Conservation (phyloP, 2,797 vertebrate species). For the Pangasius djambal region DNA sequence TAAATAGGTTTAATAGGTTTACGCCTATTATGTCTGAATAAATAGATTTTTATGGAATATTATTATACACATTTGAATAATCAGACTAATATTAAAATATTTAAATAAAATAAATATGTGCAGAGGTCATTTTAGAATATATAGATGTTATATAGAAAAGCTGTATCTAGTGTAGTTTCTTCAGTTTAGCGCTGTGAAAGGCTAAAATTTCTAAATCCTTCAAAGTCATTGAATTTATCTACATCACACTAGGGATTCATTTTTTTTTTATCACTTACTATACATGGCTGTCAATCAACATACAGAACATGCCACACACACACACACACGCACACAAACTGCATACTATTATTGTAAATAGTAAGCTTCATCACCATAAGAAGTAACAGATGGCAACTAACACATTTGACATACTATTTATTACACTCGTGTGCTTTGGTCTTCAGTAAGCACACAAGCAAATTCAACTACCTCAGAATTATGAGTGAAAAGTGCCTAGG, state of each 20-base stretch:
- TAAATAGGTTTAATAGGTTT: not conserved
- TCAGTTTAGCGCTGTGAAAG: not conserved
- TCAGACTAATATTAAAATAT: not conserved
- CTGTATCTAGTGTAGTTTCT: not conserved
- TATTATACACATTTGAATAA: not conserved
- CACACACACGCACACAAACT: not conserved
- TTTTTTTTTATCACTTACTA: not conserved
- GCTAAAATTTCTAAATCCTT: not conserved
- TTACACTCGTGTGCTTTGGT: not conserved
- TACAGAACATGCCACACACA: not conserved
- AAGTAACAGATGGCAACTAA: not conserved
- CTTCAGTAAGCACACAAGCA: not conserved
- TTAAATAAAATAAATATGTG: not conserved
- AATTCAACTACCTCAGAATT: not conserved
- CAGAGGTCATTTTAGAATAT: not conserved
- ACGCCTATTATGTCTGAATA: not conserved
- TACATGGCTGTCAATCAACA: not conserved
- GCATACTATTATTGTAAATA: not conserved
- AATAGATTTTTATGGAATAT: not conserved
- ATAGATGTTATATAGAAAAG: not conserved
- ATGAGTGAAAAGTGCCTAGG: not conserved
- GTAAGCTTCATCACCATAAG: not conserved
- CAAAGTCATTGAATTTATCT: not conserved
- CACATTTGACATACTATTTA: not conserved
- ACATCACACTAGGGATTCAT: not conserved